phyloP scores from a whole-genome alignment of 1,140 invertebrate genomes.

The Trialeurodes vaporariorum region DNA sequence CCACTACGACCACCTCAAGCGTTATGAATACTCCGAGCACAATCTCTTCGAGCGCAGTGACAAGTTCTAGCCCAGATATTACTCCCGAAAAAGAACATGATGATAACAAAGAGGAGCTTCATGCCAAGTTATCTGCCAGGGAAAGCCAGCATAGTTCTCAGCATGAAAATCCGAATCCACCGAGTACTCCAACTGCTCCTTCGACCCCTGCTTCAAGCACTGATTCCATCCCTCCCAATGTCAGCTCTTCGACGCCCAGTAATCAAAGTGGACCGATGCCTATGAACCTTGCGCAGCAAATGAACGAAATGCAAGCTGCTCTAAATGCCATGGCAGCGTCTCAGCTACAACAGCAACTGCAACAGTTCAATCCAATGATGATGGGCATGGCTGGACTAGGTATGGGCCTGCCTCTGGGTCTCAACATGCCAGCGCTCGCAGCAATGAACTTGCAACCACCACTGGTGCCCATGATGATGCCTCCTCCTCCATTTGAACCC shows the following conservation, averaged over 20 bases:
- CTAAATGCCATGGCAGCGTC: slow-evolving; percentile 66
- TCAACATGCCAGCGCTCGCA: slow-evolving; percentile 68
- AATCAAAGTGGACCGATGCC: slow-evolving; percentile 27
- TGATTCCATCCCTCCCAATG: slow-evolving; percentile 39
- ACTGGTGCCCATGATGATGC: slow-evolving; percentile 80
- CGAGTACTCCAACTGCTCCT: slow-evolving; percentile 43
- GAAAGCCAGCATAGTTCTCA: slow-evolving; percentile 20
- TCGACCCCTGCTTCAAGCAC: slow-evolving; percentile 49
- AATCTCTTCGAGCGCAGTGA: slow-evolving; percentile 8
- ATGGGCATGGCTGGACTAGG: slow-evolving; percentile 46
- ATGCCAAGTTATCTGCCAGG: slow-evolving; percentile 31
- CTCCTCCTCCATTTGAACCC: slow-evolving; percentile 58
- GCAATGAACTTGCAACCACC: slow-evolving; percentile 81
- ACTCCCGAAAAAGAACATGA: slow-evolving; percentile 43
- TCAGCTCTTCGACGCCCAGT: slow-evolving; percentile 10
- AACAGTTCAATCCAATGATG: slow-evolving; percentile 69
- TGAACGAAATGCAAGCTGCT: slow-evolving; percentile 74
- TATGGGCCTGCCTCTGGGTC: slow-evolving; percentile 69
- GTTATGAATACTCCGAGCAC: slow-evolving; percentile 2
- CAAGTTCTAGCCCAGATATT: slow-evolving; percentile 29
- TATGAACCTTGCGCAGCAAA: slow-evolving; percentile 58
- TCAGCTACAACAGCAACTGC: slow-evolving; percentile 72
- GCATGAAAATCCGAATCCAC: slow-evolving; percentile 38
- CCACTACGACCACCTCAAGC: slow-evolving; percentile 15
- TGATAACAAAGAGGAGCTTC: slow-evolving; percentile 36